These are phyloP conservation scores for Panthera tigris DNA, from an alignment of 2,113 vertebrate genomes.

Conservation along the genomic window DNA sequence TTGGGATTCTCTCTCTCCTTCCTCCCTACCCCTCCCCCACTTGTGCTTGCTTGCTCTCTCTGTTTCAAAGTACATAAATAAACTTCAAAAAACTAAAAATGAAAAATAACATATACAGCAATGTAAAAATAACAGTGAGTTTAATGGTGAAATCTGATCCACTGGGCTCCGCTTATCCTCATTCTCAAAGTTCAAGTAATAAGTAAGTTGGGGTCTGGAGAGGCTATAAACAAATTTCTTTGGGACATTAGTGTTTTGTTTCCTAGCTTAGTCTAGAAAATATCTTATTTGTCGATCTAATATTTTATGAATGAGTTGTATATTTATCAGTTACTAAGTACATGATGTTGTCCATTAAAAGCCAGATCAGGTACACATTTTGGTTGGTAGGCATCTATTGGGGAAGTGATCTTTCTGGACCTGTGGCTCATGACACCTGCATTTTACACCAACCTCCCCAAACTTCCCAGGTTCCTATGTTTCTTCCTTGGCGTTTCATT, in stretches of 20 bases:
- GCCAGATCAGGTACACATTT: constrained; percentile 33
- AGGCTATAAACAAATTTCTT: neutral
- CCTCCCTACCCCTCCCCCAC: no score
- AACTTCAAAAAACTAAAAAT: neutral
- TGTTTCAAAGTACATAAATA: no score
- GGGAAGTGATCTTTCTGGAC: constrained; percentile 64
- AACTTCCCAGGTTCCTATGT: constrained; percentile 64
- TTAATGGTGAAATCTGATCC: neutral
- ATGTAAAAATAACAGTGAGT: neutral
- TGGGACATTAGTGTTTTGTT: neutral
- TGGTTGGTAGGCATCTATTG: constrained; percentile 82
- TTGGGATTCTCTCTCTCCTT: no score
- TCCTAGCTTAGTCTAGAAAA: neutral
- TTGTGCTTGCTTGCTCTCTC: no score
- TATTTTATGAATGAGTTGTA: neutral
- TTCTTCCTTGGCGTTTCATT: constrained; percentile 52
- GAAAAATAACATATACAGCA: neutral
- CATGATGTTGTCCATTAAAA: constrained; percentile 68
- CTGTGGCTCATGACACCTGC: constrained; percentile 23
- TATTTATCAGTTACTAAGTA: constrained; percentile 23
- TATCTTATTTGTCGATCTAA: neutral
- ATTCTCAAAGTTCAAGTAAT: neutral
- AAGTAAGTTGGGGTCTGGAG: neutral
- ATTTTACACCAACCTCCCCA: constrained; percentile 70
- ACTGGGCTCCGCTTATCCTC: neutral